phyloP scores from a whole-genome alignment of 2,888 invertebrate genomes.

The Rotaria macrura region DNA sequence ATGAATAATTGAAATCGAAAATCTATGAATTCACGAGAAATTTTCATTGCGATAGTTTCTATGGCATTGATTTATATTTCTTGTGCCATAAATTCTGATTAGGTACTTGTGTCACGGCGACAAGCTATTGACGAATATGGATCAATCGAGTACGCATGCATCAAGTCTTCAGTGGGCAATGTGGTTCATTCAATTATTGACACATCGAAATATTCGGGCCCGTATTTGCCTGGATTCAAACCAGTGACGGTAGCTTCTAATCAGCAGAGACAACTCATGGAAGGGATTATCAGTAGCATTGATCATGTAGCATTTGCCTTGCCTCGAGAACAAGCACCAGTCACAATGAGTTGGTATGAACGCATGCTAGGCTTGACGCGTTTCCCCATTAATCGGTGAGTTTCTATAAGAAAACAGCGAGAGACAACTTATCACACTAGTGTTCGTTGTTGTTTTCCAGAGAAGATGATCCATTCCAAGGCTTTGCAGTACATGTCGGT shows the following conservation, averaged over 20 bases:
- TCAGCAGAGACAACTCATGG: not conserved
- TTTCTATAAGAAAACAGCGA: not conserved
- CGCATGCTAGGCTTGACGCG: not conserved
- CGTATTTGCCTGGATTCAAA: not conserved
- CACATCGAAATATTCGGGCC: not conserved
- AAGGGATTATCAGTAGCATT: not conserved
- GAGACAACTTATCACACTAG: no score
- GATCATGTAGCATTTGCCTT: not conserved
- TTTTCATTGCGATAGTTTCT: no score
- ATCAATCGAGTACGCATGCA: not conserved
- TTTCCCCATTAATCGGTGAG: not conserved
- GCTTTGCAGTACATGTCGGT: not conserved
- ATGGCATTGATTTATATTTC: no score
- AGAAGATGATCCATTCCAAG: not conserved
- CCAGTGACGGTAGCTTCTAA: not conserved
- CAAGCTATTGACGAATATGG: not conserved
- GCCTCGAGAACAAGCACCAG: no score
- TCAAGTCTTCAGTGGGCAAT: not conserved
- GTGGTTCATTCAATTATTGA: not conserved
- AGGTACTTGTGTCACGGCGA: not conserved
- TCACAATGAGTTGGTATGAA: not conserved
- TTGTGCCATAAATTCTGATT: no score
- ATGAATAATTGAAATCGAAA: no score
- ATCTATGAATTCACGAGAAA: no score
- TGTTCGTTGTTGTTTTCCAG: not conserved